Conservation (phyloP, 2,113 vertebrate species). For the Sus scrofa region T2T-Sscrofa CM000823.6:49679501-49680000, state of each 20-base stretch:
- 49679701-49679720: background rate
- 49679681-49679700: background rate
- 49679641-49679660: constrained; percentile 22
- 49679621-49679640: constrained; percentile 16
- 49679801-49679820: too few species aligned
- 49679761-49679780: too few species aligned
- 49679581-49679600: constrained; percentile 3
- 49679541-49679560: background rate
- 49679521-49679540: background rate
- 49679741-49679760: background rate
- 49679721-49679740: background rate
- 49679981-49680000: too few species aligned
- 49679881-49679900: too few species aligned
- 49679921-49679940: too few species aligned
- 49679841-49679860: too few species aligned
- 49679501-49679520: background rate
- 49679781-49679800: too few species aligned
- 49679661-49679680: background rate
- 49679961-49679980: too few species aligned
- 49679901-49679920: too few species aligned
- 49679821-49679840: too few species aligned
- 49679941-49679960: too few species aligned
- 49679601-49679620: background rate
- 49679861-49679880: too few species aligned
- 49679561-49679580: background rate